These are phyloP conservation scores for Melieria omissa DNA, from an alignment of 2,888 invertebrate genomes.

Conservation along the genomic window DNA sequence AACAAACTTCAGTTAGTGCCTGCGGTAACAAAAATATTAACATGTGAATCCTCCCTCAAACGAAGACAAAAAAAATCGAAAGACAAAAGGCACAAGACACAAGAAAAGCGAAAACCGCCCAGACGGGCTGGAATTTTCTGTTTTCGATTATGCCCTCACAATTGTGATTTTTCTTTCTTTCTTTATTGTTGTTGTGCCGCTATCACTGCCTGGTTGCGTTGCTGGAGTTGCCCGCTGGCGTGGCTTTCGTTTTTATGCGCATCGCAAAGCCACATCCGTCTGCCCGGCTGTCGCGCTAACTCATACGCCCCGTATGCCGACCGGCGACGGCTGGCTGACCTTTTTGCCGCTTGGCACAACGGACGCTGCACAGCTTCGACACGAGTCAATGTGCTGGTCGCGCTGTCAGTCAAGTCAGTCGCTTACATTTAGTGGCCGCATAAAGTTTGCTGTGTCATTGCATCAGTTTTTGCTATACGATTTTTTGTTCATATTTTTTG, in stretches of 20 bases:
- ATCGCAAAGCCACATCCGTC: conserved; percentile 57
- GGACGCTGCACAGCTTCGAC: too few relatives aligned
- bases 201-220: not conserved
- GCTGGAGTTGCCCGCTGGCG: not conserved
- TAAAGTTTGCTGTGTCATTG: conserved; percentile 4
- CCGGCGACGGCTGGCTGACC: too few relatives aligned
- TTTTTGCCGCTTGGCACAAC: too few relatives aligned
- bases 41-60: too few relatives aligned
- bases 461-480: conserved; percentile 47
- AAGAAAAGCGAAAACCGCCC: conserved; percentile 16
- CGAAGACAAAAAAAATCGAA: not conserved
- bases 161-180: not conserved
- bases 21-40: too few relatives aligned
- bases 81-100: conserved; percentile 13
- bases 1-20: too few relatives aligned
- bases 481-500: conserved; percentile 13
- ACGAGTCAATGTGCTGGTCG: too few relatives aligned
- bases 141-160: conserved; percentile 10
- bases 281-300: conserved; percentile 32
- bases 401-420: too few relatives aligned
- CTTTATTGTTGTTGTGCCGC: conserved; percentile 12
- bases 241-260: conserved; percentile 37
- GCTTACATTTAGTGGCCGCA: too few relatives aligned
- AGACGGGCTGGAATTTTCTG: not conserved
- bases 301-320: too few relatives aligned